Evolutionary conservation across 1,140 invertebrate genomes (phyloP), one percentile per base, ranked within the genome.

Genomic region (Telenomus remus): DNA sequence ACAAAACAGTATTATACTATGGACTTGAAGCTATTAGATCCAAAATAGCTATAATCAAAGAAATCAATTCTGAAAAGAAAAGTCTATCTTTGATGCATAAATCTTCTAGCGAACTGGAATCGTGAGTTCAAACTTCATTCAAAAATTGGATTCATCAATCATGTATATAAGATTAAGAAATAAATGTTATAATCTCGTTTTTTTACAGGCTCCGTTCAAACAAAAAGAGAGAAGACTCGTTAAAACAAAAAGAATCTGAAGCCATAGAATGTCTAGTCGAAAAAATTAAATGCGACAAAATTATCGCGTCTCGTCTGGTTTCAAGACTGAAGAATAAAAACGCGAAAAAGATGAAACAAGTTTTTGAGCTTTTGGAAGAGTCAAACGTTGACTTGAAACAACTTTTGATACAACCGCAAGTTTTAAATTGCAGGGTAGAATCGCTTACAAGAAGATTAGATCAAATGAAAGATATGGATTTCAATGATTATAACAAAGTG

Each of bases 251-350:
- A 5, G 35, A 53, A 2, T 14, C 14, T 11, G 15, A 7, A 39
- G 11, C 39, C 10, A 34, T 42, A 1, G 35, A 53, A 39, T 53
- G 16, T 6, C 14, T 53, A 35, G 35, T 14, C 9, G 34, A 53
- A 42, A 53, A 35, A 53, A 39, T 53, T 2, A 42, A 53, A 1
- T 53, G 50, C 14, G 50, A 53, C n/a, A 12, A 53, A 53, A 15
- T 39, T 3, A 39, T 14, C 10, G 33, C 15, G 8, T 7, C 7
- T 1, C 7, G 14, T 1, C 1, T 53, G 15, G 15, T 53, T 16
- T 5, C n/a, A 39, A 53, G 16, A 10, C 12, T 53, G 13, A 42
- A 15, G 15, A 53, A n/a, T 42, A 39, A 39, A 11, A 53, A 53
- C 16, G 14, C 39, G 14, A 4, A 53, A 53, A 53, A 53, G 9